Conservation (phyloP, 1,140 invertebrate genomes). For the Drosophila mayri region DNA sequence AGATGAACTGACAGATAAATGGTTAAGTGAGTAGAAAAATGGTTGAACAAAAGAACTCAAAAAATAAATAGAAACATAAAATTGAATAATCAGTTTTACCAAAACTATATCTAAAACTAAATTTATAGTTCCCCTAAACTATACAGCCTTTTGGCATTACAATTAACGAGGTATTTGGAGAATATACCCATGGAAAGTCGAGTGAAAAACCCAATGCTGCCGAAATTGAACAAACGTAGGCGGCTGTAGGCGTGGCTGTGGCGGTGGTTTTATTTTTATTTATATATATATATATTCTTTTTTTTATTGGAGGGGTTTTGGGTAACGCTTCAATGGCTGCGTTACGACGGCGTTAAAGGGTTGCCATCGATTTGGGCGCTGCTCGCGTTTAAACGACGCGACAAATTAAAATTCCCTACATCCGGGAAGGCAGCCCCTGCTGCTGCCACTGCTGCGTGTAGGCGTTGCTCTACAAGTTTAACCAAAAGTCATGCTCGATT, state of each 20-base stretch:
- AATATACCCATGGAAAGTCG: slow-evolving; percentile 1
- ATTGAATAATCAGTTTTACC: neutral
- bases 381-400: slow-evolving; percentile 78
- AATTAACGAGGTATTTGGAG: neutral
- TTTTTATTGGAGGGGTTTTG: neutral
- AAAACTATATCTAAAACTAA: neutral
- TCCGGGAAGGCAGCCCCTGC: slow-evolving; percentile 47
- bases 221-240: slow-evolving; percentile 16
- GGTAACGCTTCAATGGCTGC: slow-evolving; percentile 74
- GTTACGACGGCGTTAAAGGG: slow-evolving; percentile 63
- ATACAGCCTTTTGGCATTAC: neutral
- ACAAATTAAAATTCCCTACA: slow-evolving; percentile 84
- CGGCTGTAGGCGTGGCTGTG: slow-evolving; percentile 51
- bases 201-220: slow-evolving; percentile 16
- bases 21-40: no score
- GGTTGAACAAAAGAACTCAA: no score
- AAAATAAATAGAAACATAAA: neutral
- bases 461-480: slow-evolving; percentile 82
- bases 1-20: no score
- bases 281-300: slow-evolving; percentile 4
- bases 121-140: neutral
- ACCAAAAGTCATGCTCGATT: slow-evolving; percentile 84
- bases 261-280: neutral
- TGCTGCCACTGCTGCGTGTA: slow-evolving; percentile 54
- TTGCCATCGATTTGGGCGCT: slow-evolving; percentile 50